phyloP scores from a whole-genome alignment of 2,113 vertebrate species.

The Polyodon spathula region DNA sequence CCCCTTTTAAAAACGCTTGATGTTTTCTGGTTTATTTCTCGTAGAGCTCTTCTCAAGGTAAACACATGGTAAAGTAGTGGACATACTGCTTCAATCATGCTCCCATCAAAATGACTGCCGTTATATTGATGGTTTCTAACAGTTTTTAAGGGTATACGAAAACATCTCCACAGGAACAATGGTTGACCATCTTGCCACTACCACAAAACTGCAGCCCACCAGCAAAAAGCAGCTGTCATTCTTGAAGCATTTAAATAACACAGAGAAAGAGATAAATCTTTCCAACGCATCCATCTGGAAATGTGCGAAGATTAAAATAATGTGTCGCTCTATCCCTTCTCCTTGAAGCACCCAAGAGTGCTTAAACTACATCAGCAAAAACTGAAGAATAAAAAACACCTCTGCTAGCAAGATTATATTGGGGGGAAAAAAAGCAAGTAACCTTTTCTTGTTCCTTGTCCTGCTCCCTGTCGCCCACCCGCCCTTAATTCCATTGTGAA shows the following conservation, averaged over 20 bases:
- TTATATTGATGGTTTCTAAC: not conserved
- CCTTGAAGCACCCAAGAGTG: too few species aligned
- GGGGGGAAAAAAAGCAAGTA: not conserved
- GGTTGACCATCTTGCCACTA: not conserved
- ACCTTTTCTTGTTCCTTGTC: not conserved
- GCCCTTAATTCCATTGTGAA: too few species aligned
- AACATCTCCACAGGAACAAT: not conserved
- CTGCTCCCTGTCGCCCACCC: not conserved
- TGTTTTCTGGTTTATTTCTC: conserved; percentile 35
- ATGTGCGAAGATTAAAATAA: not conserved
- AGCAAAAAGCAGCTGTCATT: not conserved
- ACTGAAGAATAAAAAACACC: not conserved
- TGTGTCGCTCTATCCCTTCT: not conserved
- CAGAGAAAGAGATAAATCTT: not conserved
- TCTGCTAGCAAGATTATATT: not conserved
- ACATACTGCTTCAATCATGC: not conserved
- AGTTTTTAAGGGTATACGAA: not conserved
- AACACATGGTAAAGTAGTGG: not conserved
- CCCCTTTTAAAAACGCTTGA: conserved; percentile 50
- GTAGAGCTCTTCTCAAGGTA: not conserved
- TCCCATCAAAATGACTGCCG: not conserved
- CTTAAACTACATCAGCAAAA: not conserved
- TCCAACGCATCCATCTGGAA: not conserved
- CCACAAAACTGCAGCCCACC: too few species aligned
- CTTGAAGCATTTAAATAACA: not conserved